A percentile compares a stretch with the other conserved stretches of the same genome.
Evolutionary conservation across 1,140 invertebrate genomes (phyloP).

Genomic region (Trichomalopsis sarcophagae): DNA sequence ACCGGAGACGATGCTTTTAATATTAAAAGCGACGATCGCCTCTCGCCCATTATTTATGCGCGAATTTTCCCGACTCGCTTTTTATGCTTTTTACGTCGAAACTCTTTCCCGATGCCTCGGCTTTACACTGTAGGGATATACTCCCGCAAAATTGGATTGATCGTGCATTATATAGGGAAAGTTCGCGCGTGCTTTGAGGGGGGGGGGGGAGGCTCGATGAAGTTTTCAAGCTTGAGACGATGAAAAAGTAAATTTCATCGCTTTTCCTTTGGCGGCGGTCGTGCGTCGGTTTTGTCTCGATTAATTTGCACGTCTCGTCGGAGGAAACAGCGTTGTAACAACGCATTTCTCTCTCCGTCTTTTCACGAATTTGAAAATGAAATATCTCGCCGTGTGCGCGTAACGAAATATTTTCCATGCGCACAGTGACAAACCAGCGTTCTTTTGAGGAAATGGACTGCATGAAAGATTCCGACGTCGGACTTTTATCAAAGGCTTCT

Average conservation of each 20-base stretch:
- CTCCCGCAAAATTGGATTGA: slow-evolving; percentile 21
- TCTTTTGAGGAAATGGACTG: slow-evolving; percentile 1
- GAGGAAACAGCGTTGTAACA: too few relatives aligned
- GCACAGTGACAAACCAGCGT: not conserved
- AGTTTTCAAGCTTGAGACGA: slow-evolving; percentile 6
- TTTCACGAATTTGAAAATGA: too few relatives aligned
- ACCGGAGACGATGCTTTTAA: not conserved
- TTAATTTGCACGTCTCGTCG: too few relatives aligned
- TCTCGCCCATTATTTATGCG: not conserved
- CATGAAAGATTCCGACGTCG: not conserved
- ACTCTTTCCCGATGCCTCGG: not conserved
- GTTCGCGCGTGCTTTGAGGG: not conserved
- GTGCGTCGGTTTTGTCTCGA: too few relatives aligned
- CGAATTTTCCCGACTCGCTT: not conserved
- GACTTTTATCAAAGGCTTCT: slow-evolving; percentile 10
- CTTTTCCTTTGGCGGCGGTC: not conserved
- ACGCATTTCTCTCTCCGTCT: too few relatives aligned
- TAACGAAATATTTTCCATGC: not conserved
- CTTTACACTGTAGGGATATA: not conserved
- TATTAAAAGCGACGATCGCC: not conserved
- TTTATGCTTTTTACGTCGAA: not conserved
- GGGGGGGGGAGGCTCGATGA: not conserved
- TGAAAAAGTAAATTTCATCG: slow-evolving; percentile 38
- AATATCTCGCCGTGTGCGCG: too few relatives aligned
- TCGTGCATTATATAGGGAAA: slow-evolving; percentile 14